Evolutionary conservation across 2,888 invertebrate genomes (phyloP).

Genomic region (Hybos culiciformis): DNA sequence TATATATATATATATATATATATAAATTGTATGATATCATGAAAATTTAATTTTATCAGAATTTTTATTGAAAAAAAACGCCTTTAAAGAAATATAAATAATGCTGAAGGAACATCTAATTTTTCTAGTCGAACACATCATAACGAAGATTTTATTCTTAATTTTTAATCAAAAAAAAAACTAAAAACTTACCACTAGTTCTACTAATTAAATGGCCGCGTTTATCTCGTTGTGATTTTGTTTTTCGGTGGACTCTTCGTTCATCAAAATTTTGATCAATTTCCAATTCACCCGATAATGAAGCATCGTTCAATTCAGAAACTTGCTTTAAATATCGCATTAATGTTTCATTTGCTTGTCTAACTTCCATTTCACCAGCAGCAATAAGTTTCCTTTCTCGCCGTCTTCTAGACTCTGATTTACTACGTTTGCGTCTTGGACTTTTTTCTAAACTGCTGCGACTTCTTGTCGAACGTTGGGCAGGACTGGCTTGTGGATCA

Average conservation of each 20-base stretch:
- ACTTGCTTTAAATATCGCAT: constrained; percentile 36
- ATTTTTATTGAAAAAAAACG: background rate
- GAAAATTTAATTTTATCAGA: too few relatives aligned
- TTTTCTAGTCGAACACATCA: too few relatives aligned
- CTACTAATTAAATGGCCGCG: constrained; percentile 33
- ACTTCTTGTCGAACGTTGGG: constrained; percentile 33
- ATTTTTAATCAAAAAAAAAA: background rate
- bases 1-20: too few relatives aligned
- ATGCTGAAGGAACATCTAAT: too few relatives aligned
- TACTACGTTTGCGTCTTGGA: constrained; percentile 35
- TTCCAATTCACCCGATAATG: constrained; percentile 34
- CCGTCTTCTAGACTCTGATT: constrained; percentile 34
- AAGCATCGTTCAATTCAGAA: constrained; percentile 36
- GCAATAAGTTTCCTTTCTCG: constrained; percentile 35
- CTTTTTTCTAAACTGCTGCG: constrained; percentile 35
- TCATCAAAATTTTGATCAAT: constrained; percentile 35
- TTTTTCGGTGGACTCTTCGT: constrained; percentile 34
- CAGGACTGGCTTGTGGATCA: constrained; percentile 36
- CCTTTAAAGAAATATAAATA: background rate
- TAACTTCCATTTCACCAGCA: constrained; percentile 36
- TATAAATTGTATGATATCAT: too few relatives aligned
- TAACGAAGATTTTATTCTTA: background rate
- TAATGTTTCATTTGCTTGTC: constrained; percentile 35
- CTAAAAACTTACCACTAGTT: constrained; percentile 17
- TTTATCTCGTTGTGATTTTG: constrained; percentile 35